A percentile compares a stretch with the other conserved stretches of the same genome.
Conservation (phyloP, 2,888 invertebrate species). For the Leistus spinibarbis region DNA sequence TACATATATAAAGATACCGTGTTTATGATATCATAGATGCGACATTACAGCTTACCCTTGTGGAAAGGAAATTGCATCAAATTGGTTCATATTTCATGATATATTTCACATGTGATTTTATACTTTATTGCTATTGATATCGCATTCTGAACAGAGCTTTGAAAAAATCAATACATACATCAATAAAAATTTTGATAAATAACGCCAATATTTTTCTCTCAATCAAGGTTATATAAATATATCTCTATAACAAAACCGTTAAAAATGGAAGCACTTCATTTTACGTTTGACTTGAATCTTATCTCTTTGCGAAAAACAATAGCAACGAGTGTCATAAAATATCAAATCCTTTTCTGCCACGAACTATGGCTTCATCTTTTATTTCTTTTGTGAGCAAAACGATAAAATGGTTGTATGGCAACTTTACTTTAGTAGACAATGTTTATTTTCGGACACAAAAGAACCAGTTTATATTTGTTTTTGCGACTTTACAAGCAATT, state of each 20-base stretch:
- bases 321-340: neutral
- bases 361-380: neutral
- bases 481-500: neutral
- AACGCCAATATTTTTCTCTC: no score
- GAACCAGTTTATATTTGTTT: neutral
- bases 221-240: no score
- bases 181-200: no score
- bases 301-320: neutral
- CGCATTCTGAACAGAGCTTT: no score
- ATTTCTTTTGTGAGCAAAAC: neutral
- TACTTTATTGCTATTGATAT: neutral
- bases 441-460: neutral
- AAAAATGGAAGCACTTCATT: neutral
- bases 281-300: neutral
- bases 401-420: neutral
- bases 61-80: neutral
- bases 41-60: neutral
- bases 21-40: neutral
- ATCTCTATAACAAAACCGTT: no score
- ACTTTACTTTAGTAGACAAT: neutral
- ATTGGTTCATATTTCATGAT: neutral
- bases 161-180: no score
- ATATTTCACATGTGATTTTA: neutral
- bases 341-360: neutral
- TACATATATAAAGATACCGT: neutral